Base-by-base conservation (phyloP, 1,140 invertebrate species). In the Drosophila ogumai region DNA sequence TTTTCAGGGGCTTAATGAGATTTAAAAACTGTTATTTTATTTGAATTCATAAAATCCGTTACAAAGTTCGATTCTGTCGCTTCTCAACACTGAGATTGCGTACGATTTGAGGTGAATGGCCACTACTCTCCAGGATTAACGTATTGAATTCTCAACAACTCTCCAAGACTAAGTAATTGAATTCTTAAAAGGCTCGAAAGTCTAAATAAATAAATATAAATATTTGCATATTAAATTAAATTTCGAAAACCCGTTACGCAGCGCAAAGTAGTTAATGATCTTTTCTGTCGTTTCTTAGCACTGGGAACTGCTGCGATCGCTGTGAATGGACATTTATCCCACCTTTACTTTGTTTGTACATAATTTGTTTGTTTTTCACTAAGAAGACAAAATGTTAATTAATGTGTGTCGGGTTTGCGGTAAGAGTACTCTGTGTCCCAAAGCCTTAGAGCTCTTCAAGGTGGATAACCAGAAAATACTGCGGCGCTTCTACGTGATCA, bases 341-440 rank as follows among this genome's bases (percentile, higher is more conserved):
- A 17, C 6, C 60, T 12, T 41, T 38, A 28, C 25, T 28, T 19
- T 13, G 10, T 54, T 25, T 10, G 22, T 38, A 49, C 25, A 31
- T 28, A n/a, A 17, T 34, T 68, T 56, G 28, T 71, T 72, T 71
- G 25, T 40, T 58, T 54, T 36, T 34, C 40, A 22, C 6, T 9
- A 36, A 36, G 17, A 17, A 22, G 22, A 17, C 31, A 22, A 73
- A 47, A 74, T 75, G 68, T 63, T 75, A 31, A 73, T 73, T 19
- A 74, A 74, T 15, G 68, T 60, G 34, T 75, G 57, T 17, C 32
- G 71, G 7, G 22, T 73, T n/a, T 75, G 72, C 32, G 57, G 72
- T 17, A 44, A 38, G 28, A 74, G 57, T 22, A 55, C 44, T 6
- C 50, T 63, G 1, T 75, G 72, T 15, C 49, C 57, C 31, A 75